These are phyloP conservation scores for Coreius guichenoti DNA, from an alignment of 2,797 vertebrate species.

Conservation along the genomic window DNA sequence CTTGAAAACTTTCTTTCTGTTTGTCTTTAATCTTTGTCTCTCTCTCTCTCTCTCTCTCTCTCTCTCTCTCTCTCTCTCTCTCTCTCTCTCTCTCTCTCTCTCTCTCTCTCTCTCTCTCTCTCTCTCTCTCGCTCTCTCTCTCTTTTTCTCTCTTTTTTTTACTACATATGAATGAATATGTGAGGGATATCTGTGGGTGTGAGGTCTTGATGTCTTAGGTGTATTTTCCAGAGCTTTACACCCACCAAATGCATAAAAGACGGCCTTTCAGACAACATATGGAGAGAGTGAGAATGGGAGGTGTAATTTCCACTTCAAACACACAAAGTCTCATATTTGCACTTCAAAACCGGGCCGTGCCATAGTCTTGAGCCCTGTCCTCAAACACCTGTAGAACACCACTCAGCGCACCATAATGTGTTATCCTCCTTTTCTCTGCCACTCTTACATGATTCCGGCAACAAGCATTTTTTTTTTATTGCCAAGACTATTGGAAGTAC, in stretches of 20 bases:
- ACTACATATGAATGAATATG: background rate
- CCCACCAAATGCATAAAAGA: slow-evolving; percentile 21
- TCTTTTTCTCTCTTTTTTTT: background rate
- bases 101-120: no score
- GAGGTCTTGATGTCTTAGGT: background rate
- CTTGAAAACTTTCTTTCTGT: background rate
- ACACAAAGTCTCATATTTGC: slow-evolving; percentile 46
- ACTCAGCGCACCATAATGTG: background rate
- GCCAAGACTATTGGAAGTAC: background rate
- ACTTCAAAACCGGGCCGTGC: slow-evolving; percentile 46
- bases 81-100: no score
- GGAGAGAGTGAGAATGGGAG: background rate
- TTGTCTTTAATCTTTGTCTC: background rate
- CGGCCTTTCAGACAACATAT: background rate
- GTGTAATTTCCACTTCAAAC: slow-evolving; percentile 59
- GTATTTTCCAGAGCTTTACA: slow-evolving; percentile 3
- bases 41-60: background rate
- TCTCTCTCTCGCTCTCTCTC: no score
- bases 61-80: no score
- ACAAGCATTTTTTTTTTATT: background rate
- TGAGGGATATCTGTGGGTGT: background rate
- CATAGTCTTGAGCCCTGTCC: background rate
- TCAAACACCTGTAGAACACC: background rate
- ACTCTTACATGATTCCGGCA: background rate
- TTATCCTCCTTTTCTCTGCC: background rate